Evolutionary conservation across 2,113 vertebrate genomes (phyloP), one percentile per base, ranked within the genome.

Genomic region (Morone chrysops): DNA sequence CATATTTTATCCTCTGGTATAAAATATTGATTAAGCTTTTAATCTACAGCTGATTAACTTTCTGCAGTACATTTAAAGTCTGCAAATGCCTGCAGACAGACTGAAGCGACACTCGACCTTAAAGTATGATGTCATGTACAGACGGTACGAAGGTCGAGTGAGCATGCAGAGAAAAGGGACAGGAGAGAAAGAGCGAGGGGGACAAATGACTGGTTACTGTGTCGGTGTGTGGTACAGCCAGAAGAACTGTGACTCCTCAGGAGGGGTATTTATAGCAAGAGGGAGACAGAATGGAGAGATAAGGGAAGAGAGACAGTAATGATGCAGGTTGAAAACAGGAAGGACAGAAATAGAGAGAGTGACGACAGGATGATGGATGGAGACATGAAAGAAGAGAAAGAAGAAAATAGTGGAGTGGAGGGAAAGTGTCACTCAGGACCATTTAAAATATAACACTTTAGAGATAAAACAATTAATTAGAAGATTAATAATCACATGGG

Each of bases 331-430:
- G 48, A 61, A 41, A 43, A 62, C 75, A 62, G 75, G 69, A 79
- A 69, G 62, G 68, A 76, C 73, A 20, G 81, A 80, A 69, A 84
- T 48, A 78, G 56, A 74, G 69, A 31, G 12, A 74, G 18, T 6
- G 59, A 78, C 0, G 74, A 65, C 45, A 36, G 56, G 65, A 78
- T 16, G 78, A 71, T 12, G 1, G 63, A 77, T 20, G 43, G 63
- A 78, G 38, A 54, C 22, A 40, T 18, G 3, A 20, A 53, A 22
- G 47, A 14, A 36, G 41, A 25, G 25, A 25, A 25, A 25, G 25
- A 25, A 25, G 25, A 25, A 25, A 25, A 25, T 25, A 25, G 1
- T 25, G 1, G 25, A 31, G 31, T 31, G 31, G 31, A 31, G 31
- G 3, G 31, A 31, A 31, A 31, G 31, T 31, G 31, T 31, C 31